Base-by-base conservation (phyloP, 1,140 invertebrate species). In the Hycleus cichorii region DNA sequence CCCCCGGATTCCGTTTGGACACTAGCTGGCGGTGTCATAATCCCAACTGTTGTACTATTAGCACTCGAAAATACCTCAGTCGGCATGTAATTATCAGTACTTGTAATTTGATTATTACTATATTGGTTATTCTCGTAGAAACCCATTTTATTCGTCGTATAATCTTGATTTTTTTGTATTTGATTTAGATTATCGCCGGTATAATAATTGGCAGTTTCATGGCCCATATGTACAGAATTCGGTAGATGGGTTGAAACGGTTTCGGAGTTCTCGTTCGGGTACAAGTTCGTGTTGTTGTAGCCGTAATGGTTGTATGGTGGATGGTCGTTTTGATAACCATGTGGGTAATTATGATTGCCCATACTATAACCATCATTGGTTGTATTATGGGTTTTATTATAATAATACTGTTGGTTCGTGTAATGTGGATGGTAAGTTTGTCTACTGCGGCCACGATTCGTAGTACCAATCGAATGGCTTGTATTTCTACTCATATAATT, bases 11-110 rank as follows among this genome's bases (percentile, higher is more conserved):
- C 81, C 2, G 75, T 77, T 58, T 77, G 76, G 3, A 78, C 81
- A 68, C 76, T 85, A 58, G 75, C 78, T 25, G 77, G 80, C 38
- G 80, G 80, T 2, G 80, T 82, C 74, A 80, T 81, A 26, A 72
- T 65, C 8, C 57, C 65, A 63, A 59, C 66, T 32, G 66, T 56
- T 25, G 55, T 57, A 39, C 26, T 69, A 53, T 60, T 68, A 49
- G 56, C 56, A n/a, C 52, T 59, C 12, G 65, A 63, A 51, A 69
- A 70, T 39, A 64, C 57, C 32, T 72, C 69, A 38, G 66, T 47
- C 4, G 57, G 43, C 55, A 76, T 76, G 47, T 73, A 75, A 26
- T 70, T 68, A 46, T 75, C 60, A n/a, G 74, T 73, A 39, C 67
- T 72, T 11, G 40, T 42, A 38, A 57, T 48, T 18, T 68, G 67